Evolutionary conservation across 2,888 invertebrate species (phyloP).

Genomic region (Trilocha varians): DNA sequence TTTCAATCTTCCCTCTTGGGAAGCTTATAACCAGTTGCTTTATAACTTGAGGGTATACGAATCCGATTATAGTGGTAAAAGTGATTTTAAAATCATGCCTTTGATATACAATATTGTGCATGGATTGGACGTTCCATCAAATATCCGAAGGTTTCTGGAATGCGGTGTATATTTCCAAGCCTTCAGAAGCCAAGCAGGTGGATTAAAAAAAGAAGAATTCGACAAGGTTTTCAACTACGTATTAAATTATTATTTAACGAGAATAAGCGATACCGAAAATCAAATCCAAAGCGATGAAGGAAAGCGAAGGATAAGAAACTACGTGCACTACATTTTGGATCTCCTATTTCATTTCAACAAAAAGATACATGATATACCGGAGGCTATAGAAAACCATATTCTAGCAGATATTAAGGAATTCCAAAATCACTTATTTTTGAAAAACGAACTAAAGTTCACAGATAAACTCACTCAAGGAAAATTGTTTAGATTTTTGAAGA

Average conservation of each 20-base stretch:
- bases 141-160: conserved; percentile 15
- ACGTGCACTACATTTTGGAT: conserved; percentile 15
- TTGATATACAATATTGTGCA: conserved; percentile 33
- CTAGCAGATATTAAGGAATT: conserved; percentile 21
- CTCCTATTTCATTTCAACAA: conserved; percentile 23
- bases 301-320: conserved; percentile 12
- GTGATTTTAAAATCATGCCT: conserved; percentile 21
- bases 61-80: conserved; percentile 8
- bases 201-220: conserved; percentile 16
- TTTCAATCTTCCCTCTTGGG: conserved; percentile 38
- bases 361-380: conserved; percentile 28
- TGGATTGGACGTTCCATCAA: conserved; percentile 23
- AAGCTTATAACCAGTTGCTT: conserved; percentile 33
- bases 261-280: conserved; percentile 18
- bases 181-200: conserved; percentile 8
- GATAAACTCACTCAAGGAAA: conserved; percentile 13
- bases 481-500: conserved; percentile 20
- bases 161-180: conserved; percentile 7
- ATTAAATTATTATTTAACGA: conserved; percentile 20
- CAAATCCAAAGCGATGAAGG: conserved; percentile 15
- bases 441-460: conserved; percentile 8
- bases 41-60: conserved; percentile 32
- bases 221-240: conserved; percentile 21
- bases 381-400: conserved; percentile 24
- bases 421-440: conserved; percentile 12